These are phyloP conservation scores for Callaeas wilsoni DNA, from an alignment of 2,113 vertebrate species.

Conservation along the genomic window DNA sequence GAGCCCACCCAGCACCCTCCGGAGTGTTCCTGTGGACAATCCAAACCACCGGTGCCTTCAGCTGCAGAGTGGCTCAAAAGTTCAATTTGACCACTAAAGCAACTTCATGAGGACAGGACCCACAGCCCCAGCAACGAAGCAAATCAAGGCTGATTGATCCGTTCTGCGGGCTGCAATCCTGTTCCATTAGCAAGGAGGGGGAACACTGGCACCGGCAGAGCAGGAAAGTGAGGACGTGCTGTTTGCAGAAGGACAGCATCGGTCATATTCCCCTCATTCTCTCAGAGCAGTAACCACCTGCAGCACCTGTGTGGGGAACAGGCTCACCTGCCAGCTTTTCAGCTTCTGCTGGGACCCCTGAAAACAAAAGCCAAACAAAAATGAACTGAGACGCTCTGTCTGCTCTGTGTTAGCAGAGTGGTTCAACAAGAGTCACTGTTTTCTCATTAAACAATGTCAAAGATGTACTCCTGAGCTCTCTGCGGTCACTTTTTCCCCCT, in stretches of 20 bases:
- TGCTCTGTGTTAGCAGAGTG: not conserved
- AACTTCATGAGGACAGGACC: not conserved
- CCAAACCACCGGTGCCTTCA: not conserved
- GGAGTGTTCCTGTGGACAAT: not conserved
- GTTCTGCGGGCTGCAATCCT: not conserved
- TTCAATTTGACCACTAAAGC: slow-evolving; percentile 14
- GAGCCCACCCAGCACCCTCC: not conserved
- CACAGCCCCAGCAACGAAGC: not conserved
- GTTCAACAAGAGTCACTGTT: not conserved
- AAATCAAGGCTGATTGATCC: not conserved
- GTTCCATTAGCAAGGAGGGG: not conserved
- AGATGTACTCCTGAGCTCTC: slow-evolving; percentile 10
- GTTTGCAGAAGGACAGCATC: not conserved
- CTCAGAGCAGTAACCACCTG: not conserved
- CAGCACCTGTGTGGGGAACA: not conserved
- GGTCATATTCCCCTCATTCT: not conserved
- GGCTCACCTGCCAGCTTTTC: not conserved
- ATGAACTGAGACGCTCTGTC: not conserved
- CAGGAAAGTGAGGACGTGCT: not conserved
- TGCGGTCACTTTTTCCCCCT: not conserved
- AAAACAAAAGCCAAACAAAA: not conserved
- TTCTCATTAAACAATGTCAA: slow-evolving; percentile 29
- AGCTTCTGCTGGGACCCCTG: not conserved
- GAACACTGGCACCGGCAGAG: not conserved
- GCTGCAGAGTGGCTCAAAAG: not conserved